Conservation (phyloP, 2,797 vertebrate genomes). For the Rhynchotus rufescens region DNA sequence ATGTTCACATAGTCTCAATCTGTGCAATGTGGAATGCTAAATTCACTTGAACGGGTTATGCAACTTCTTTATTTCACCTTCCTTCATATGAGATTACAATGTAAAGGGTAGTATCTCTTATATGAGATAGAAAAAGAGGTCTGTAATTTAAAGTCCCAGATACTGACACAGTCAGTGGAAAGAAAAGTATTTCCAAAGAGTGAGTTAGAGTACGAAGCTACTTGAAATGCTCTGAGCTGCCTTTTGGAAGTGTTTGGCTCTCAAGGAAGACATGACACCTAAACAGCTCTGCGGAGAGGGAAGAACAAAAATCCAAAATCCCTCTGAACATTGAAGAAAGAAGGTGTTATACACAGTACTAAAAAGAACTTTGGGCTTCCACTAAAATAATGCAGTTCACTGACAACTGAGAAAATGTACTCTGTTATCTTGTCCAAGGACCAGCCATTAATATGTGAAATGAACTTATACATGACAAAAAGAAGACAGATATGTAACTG, state of each 20-base stretch:
- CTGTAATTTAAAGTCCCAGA: not conserved
- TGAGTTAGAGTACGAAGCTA: not conserved
- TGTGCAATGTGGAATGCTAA: not conserved
- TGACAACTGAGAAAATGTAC: not conserved
- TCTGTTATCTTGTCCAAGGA: not conserved
- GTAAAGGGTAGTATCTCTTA: not conserved
- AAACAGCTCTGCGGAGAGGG: not conserved
- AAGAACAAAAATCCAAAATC: not conserved
- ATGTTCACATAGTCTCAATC: not conserved
- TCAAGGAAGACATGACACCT: not conserved
- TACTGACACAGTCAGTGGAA: not conserved
- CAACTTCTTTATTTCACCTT: not conserved
- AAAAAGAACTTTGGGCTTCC: not conserved
- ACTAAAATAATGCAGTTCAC: not conserved
- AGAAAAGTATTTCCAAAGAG: not conserved
- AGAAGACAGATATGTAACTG: not conserved
- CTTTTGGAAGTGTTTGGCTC: not conserved
- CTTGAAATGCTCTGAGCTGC: not conserved
- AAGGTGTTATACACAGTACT: not conserved
- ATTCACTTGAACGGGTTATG: fast-evolving
- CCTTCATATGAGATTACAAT: not conserved
- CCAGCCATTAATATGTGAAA: not conserved
- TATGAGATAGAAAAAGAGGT: not conserved
- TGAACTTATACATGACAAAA: not conserved
- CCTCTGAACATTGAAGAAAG: not conserved